Evolutionary conservation across 2,888 invertebrate species (phyloP).

Genomic region (Parnassius smintheus): DNA sequence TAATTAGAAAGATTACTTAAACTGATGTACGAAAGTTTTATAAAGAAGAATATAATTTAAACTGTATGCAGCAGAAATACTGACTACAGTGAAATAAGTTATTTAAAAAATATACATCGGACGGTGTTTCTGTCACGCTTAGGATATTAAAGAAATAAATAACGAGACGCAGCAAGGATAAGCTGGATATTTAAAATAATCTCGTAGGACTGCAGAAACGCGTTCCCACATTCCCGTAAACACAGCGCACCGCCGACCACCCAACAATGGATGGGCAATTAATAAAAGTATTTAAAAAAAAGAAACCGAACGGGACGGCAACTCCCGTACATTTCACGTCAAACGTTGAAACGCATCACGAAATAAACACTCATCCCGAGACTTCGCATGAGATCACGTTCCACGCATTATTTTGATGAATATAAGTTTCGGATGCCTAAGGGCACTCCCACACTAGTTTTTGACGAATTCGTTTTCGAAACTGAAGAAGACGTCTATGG

Average conservation of each 20-base stretch:
- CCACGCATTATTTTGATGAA: conserved; percentile 70
- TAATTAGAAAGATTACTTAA: too few species aligned
- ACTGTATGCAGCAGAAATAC: too few species aligned
- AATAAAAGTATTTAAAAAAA: conserved; percentile 52
- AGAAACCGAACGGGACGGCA: conserved; percentile 40
- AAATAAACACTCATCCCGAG: conserved; percentile 65
- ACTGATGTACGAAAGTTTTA: too few species aligned
- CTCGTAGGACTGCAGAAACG: conserved; percentile 35
- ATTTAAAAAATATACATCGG: too few species aligned
- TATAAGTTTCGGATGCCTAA: conserved; percentile 48
- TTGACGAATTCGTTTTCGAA: background rate
- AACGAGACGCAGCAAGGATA: conserved; percentile 34
- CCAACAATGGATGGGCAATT: conserved; percentile 64
- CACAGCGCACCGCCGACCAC: conserved; percentile 47
- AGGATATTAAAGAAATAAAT: conserved; percentile 28
- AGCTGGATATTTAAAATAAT: conserved; percentile 40
- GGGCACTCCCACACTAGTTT: conserved; percentile 31
- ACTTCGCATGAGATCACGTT: conserved; percentile 67
- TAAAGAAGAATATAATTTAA: too few species aligned
- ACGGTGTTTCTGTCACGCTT: conserved; percentile 13
- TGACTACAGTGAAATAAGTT: too few species aligned
- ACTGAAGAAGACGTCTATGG: too few species aligned
- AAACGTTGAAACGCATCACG: conserved; percentile 54
- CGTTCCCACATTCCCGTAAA: conserved; percentile 41
- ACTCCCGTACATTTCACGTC: conserved; percentile 55